A percentile compares a stretch with the other conserved stretches of the same genome.
These are phyloP conservation scores for Malurus alboscapulatus DNA, from an alignment of 2,113 vertebrate species.

Conservation along the genomic window DNA sequence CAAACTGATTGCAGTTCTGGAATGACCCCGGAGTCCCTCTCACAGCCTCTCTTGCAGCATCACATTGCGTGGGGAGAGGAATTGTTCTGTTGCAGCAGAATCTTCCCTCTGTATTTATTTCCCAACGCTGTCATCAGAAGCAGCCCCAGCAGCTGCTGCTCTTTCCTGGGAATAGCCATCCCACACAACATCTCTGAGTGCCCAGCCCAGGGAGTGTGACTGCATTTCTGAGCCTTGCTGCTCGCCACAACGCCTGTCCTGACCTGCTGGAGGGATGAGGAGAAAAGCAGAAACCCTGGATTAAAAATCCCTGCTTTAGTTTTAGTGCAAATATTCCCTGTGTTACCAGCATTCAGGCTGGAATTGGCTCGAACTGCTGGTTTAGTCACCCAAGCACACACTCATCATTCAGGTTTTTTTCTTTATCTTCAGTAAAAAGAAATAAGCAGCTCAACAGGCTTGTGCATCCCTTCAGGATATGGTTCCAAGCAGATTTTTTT, in stretches of 20 bases:
- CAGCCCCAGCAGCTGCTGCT: rapidly evolving
- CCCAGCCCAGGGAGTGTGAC: background rate
- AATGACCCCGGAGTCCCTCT: background rate
- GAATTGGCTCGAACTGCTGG: background rate
- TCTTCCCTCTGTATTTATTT: background rate
- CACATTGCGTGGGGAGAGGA: background rate
- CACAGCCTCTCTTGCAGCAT: background rate
- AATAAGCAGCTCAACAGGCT: background rate
- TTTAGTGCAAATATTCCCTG: background rate
- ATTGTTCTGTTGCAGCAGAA: background rate
- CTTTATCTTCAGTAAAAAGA: background rate
- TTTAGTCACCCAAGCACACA: background rate
- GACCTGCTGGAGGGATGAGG: background rate
- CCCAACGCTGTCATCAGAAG: background rate
- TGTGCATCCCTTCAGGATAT: background rate
- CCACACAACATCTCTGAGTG: background rate
- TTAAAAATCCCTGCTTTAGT: background rate
- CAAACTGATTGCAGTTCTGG: background rate
- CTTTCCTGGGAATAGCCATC: rapidly evolving
- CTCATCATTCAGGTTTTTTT: background rate
- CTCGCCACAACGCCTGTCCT: background rate
- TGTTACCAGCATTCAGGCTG: background rate
- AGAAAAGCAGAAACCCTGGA: background rate
- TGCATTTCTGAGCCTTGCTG: background rate
- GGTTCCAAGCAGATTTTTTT: background rate